phyloP scores from a whole-genome alignment of 2,797 vertebrate species.

The Poeciliopsis paucimaculata region DNA sequence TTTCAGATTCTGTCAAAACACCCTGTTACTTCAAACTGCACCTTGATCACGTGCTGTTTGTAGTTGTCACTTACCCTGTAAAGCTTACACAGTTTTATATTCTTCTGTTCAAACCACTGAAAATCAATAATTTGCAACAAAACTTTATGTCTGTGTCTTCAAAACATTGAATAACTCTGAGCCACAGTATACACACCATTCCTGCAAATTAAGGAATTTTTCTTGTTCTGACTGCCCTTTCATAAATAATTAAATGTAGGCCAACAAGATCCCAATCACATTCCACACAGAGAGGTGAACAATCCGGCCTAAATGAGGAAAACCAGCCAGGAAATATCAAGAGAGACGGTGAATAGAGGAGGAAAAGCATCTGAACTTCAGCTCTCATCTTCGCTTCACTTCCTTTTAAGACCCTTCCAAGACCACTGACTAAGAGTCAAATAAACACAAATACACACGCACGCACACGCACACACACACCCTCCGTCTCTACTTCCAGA shows the following conservation, averaged over 20 bases:
- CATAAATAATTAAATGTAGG: constrained; percentile 39
- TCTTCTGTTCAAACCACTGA: neutral
- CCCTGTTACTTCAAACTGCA: neutral
- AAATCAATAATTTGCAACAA: neutral
- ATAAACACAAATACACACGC: constrained; percentile 32
- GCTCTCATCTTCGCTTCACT: constrained; percentile 79
- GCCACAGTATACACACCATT: neutral
- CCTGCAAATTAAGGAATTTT: neutral
- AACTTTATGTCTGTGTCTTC: neutral
- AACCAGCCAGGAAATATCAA: constrained; percentile 23
- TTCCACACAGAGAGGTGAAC: constrained; percentile 2
- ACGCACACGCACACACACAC: constrained; percentile 2
- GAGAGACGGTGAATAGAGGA: constrained; percentile 23
- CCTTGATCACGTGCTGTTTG: neutral
- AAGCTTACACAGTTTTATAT: neutral
- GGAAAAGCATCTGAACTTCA: constrained; percentile 69
- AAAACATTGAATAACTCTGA: neutral
- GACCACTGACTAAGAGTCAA: constrained; percentile 37
- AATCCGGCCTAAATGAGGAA: neutral
- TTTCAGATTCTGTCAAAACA: neutral
- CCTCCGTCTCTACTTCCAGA: constrained; percentile 40
- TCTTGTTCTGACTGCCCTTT: neutral
- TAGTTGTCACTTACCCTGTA: neutral
- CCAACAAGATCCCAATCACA: constrained; percentile 29
- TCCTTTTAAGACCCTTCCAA: constrained; percentile 76